Evolutionary conservation across 2,888 invertebrate genomes (phyloP).

Genomic region (Drosophila pseudotakahashii): DNA sequence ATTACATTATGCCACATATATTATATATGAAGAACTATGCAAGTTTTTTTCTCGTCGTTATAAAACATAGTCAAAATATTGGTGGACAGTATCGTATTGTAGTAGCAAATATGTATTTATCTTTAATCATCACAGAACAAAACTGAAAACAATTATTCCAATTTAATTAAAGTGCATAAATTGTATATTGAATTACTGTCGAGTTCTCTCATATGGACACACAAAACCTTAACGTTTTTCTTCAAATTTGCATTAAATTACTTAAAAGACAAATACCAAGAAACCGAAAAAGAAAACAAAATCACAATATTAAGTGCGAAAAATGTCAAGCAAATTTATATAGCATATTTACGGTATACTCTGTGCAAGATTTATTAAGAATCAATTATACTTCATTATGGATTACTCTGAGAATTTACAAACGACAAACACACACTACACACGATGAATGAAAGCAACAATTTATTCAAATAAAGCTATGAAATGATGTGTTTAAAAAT

Average conservation of each 20-base stretch:
- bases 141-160: slow-evolving; percentile 57
- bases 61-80: slow-evolving; percentile 71
- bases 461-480: slow-evolving; percentile 79
- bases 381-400: slow-evolving; percentile 77
- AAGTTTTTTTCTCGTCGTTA: slow-evolving; percentile 71
- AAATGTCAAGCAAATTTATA: slow-evolving; percentile 64
- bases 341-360: slow-evolving; percentile 74
- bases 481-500: slow-evolving; percentile 75
- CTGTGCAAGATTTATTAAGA: slow-evolving; percentile 76
- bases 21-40: slow-evolving; percentile 48
- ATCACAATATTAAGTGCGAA: slow-evolving; percentile 39
- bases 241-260: slow-evolving; percentile 67
- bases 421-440: slow-evolving; percentile 42
- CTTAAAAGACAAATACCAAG: slow-evolving; percentile 37
- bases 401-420: slow-evolving; percentile 74
- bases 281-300: slow-evolving; percentile 26
- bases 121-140: slow-evolving; percentile 52
- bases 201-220: slow-evolving; percentile 56
- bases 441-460: slow-evolving; percentile 55
- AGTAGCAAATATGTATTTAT: slow-evolving; percentile 71
- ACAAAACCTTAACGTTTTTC: slow-evolving; percentile 56
- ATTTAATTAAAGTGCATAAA: slow-evolving; percentile 69
- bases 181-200: slow-evolving; percentile 69
- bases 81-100: slow-evolving; percentile 70
- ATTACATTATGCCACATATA: slow-evolving; percentile 56